Evolutionary conservation across 2,113 vertebrate genomes (phyloP), one percentile per base, ranked within the genome.

Genomic region (Caranx melampygus): DNA sequence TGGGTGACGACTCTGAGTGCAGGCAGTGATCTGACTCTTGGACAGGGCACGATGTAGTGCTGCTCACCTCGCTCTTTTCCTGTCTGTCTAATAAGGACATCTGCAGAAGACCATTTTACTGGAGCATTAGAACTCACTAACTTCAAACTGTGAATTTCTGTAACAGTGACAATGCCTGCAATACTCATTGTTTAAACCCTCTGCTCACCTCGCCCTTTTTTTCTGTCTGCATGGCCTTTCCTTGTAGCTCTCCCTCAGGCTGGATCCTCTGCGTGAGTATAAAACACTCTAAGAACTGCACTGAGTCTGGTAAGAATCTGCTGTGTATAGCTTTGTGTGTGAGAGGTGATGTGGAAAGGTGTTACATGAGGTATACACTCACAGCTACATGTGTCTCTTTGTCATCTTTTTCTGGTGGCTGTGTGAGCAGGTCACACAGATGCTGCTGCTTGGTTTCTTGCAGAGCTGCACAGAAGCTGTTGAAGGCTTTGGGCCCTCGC

Each of bases 371-470:
- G 20, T 16, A 20, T 3, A n/a, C 57, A 81, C 86, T 93, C 75
- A 94, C 94, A 80, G 92, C 79, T 45, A 37, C 21, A n/a, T 34
- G 62, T 11, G 55, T 76, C 40, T 84, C 88, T 42, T 18, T 84
- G 55, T 78, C 66, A 10, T 88, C 84, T 78, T 14, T 83, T 75
- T 87, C 85, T 45, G 72, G 72, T 37, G 82, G 82, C 7, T 89
- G 84, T 65, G 76, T 83, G 65, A 95, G 88, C 57, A 94, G 81
- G 18, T 85, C 88, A 14, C 91, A 95, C 85, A 99, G 92, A 85
- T 99, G 97, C n/a, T 95, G 87, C 88, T 99, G 98, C 20, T 96
- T 95, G 0, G 98, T 99, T 77, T 95, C 95, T 78, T 66, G 80
- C 21, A 99, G 95, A 59, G 96, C 97, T 45, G 82, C 82, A 79